A percentile compares a stretch with the other conserved stretches of the same genome.
phyloP scores from a whole-genome alignment of 2,113 vertebrate genomes.

The Caloenas nicobarica region DNA sequence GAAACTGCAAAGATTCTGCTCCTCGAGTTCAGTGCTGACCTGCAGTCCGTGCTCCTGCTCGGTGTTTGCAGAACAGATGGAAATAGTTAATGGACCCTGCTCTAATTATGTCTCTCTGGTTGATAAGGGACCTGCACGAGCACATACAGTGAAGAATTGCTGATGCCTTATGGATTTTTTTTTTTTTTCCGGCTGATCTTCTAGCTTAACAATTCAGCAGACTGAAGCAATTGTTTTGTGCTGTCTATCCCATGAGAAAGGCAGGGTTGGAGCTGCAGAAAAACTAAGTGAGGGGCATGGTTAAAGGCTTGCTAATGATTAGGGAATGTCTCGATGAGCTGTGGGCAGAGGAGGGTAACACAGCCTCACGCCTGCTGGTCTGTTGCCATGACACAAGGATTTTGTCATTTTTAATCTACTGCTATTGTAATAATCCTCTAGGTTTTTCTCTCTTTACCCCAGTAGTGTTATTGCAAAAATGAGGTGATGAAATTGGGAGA shows the following conservation, averaged over 20 bases:
- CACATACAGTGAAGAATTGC: neutral
- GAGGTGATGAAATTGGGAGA: neutral
- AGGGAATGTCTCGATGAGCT: neutral
- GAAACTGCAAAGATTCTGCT: neutral
- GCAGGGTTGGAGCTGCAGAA: neutral
- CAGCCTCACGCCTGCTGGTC: neutral
- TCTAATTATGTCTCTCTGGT: neutral
- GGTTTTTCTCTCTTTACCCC: neutral
- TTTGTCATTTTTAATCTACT: neutral
- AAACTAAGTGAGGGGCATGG: neutral
- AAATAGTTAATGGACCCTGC: neutral
- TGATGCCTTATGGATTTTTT: slow-evolving; percentile 22
- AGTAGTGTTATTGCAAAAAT: neutral
- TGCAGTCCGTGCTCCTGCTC: neutral
- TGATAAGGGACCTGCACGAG: neutral
- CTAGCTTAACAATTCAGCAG: neutral
- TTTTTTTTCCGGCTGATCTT: slow-evolving; percentile 5
- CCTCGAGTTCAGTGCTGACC: neutral
- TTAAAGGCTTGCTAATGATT: neutral
- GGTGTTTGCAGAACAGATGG: neutral
- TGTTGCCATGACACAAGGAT: neutral
- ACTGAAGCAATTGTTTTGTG: neutral
- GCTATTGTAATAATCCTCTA: neutral
- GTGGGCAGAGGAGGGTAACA: neutral
- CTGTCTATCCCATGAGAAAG: neutral